A percentile compares a stretch with the other conserved stretches of the same genome.
Evolutionary conservation across 2,113 vertebrate species (phyloP).

Genomic region (Romanogobio albipinnatus): DNA sequence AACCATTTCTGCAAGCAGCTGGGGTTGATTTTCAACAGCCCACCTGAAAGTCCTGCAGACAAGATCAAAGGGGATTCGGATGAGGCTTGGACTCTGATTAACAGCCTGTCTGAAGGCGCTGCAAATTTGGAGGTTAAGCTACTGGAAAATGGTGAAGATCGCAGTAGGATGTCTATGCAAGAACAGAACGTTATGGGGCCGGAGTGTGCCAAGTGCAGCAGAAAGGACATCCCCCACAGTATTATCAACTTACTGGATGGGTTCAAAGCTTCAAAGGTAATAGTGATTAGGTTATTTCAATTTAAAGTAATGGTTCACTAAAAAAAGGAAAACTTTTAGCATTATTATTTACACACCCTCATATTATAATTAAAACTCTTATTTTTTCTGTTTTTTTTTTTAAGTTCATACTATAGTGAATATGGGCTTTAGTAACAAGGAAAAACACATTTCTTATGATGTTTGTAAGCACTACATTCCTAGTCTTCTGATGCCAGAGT

Average conservation of each 20-base stretch:
- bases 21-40: slow-evolving; percentile 73
- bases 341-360: slow-evolving; percentile 5
- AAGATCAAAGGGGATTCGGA: slow-evolving; percentile 57
- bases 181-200: not conserved
- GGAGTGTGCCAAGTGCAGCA: slow-evolving; percentile 34
- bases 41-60: slow-evolving; percentile 44
- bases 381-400: too few relatives aligned
- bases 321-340: too few relatives aligned
- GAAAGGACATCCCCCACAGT: slow-evolving; percentile 62
- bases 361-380: too few relatives aligned
- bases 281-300: not conserved
- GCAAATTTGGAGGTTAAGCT: not conserved
- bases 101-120: slow-evolving; percentile 59
- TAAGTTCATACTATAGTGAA: too few relatives aligned
- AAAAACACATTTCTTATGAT: not conserved
- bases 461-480: too few relatives aligned
- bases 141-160: not conserved
- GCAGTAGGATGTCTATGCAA: slow-evolving; percentile 43
- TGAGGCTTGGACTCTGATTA: slow-evolving; percentile 40
- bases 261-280: slow-evolving; percentile 92
- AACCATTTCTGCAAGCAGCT: slow-evolving; percentile 93
- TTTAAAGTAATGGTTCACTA: not conserved
- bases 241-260: slow-evolving; percentile 84
- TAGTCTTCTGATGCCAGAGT: not conserved
- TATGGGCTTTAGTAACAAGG: too few relatives aligned